Conservation (phyloP, 1,140 invertebrate genomes). For the Stegodyphus mimosarum region DNA sequence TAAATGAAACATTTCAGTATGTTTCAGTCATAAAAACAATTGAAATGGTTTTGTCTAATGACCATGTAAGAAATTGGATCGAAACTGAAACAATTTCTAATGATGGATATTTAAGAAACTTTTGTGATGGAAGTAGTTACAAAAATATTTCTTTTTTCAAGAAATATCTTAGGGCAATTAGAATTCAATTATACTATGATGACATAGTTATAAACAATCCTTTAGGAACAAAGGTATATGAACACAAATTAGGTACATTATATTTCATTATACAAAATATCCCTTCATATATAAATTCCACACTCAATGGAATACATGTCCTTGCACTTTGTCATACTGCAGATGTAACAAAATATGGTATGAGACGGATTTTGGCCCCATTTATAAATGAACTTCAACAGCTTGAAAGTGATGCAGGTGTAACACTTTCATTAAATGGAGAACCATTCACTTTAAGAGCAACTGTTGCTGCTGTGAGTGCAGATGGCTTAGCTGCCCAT, state of each 20-base stretch:
- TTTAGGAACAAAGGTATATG: conserved; percentile 14
- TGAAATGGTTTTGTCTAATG: too few species aligned
- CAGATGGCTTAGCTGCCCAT: conserved; percentile 5
- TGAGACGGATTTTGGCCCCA: background rate
- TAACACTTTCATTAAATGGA: background rate
- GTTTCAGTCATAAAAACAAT: too few species aligned
- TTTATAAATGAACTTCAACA: conserved; percentile 10
- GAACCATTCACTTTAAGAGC: background rate
- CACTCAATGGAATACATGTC: background rate
- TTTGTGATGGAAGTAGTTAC: conserved; percentile 6
- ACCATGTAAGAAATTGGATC: too few species aligned
- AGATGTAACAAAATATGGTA: conserved; percentile 13
- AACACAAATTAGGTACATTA: conserved; percentile 13
- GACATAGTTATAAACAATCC: conserved; percentile 10
- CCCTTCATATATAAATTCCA: conserved; percentile 1
- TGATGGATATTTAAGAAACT: background rate
- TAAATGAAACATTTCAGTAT: too few species aligned
- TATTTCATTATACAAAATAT: conserved; percentile 23
- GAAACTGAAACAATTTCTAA: background rate
- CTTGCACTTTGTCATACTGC: conserved; percentile 1
- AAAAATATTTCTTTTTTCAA: conserved; percentile 16
- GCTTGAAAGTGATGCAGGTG: background rate
- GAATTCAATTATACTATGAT: conserved; percentile 28
- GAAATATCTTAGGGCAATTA: background rate
- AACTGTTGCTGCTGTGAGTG: conserved; percentile 10